A percentile compares a stretch with the other conserved stretches of the same genome.
Conservation (phyloP, 2,888 invertebrate genomes). For the Ellobium chinense region DNA sequence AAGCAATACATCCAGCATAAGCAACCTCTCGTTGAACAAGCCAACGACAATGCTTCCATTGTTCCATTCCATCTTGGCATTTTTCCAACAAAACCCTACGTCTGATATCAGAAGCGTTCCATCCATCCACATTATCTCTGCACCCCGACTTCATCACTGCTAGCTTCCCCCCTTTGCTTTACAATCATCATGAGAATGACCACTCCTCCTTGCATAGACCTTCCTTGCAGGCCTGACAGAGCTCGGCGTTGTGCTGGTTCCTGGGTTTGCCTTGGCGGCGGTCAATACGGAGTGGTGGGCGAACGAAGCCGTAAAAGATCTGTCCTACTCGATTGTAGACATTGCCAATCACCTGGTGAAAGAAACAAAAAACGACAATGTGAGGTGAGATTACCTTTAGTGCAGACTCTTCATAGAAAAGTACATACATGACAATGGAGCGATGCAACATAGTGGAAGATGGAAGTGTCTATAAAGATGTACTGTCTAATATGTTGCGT, state of each 20-base stretch:
- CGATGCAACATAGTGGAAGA: too few relatives aligned
- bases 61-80: too few relatives aligned
- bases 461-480: too few relatives aligned
- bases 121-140: background rate
- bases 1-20: too few relatives aligned
- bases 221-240: constrained; percentile 80
- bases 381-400: too few relatives aligned
- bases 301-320: constrained; percentile 78
- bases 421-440: too few relatives aligned
- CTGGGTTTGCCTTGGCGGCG: constrained; percentile 79
- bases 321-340: constrained; percentile 79
- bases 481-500: too few relatives aligned
- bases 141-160: background rate
- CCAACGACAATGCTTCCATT: too few relatives aligned
- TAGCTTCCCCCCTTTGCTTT: background rate
- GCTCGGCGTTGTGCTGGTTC: constrained; percentile 79
- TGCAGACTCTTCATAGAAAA: too few relatives aligned
- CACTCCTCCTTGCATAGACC: constrained; percentile 76
- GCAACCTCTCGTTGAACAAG: too few relatives aligned
- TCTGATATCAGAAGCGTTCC: too few relatives aligned
- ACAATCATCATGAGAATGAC: constrained; percentile 66
- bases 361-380: too few relatives aligned
- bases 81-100: background rate
- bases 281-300: constrained; percentile 77
- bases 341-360: constrained; percentile 78